Conservation (phyloP, 2,113 vertebrate genomes). For the Prunella fulvescens region DNA sequence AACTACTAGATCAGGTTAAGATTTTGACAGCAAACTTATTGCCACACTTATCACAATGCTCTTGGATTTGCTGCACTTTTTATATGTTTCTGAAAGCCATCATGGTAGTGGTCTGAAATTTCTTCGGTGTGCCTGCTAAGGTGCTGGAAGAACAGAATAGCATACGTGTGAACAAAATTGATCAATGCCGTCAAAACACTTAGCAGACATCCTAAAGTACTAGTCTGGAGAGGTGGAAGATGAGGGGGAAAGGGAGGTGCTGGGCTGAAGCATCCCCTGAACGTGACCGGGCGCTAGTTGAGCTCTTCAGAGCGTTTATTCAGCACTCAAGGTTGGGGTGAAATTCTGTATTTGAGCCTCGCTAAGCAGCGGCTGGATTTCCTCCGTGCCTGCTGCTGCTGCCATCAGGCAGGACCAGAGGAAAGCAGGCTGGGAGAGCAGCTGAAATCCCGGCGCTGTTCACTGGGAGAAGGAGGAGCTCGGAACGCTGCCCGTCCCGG, state of each 20-base stretch:
- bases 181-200: neutral
- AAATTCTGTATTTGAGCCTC: neutral
- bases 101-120: fast-evolving
- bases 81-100: neutral
- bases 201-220: neutral
- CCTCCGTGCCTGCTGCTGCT: neutral
- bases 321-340: fast-evolving
- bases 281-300: neutral
- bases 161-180: neutral
- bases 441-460: fast-evolving
- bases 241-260: neutral
- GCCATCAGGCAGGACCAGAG: neutral
- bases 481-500: neutral
- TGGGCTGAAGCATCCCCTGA: neutral
- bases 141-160: neutral
- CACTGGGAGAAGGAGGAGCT: fast-evolving
- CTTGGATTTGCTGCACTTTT: fast-evolving
- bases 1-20: neutral
- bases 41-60: fast-evolving
- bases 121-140: neutral
- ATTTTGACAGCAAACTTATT: neutral
- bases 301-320: neutral
- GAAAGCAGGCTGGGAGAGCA: neutral
- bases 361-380: neutral
- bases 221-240: neutral